Base-by-base conservation (phyloP, 2,797 vertebrate species). In the Sebastolobus altivelis region DNA sequence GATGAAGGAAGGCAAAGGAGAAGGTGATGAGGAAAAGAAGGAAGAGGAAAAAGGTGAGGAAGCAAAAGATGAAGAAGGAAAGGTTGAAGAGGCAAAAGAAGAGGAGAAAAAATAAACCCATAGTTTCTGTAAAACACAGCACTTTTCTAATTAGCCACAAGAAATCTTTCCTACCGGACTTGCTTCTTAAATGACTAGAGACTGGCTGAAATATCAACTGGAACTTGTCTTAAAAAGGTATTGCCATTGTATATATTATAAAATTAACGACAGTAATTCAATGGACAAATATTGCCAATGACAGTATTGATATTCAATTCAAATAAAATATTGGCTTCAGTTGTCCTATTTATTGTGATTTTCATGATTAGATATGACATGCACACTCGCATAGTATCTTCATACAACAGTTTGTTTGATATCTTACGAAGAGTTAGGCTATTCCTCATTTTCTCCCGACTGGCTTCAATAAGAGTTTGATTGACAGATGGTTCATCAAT, bases 61-160 rank as follows among this genome's bases (percentile, higher is more conserved):
- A 8, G 49, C 49, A 22, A 52, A 52, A 52, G 49, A 52, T 52
- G 49, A 22, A 52, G 20, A 22, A 52, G 49, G 18, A 52, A n/a
- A 52, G 9, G 49, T 4, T 54, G n/a, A 22, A 4, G 37, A 75
- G 5, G 35, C 8, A 25, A 27, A 90, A 40, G 63, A 72, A 2
- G 58, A 89, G 67, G 56, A 84, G 20, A 67, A 73, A 61, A 73
- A 89, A 74, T 83, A 80, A 87, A 58, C 2, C 5, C 9, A 38
- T 54, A 46, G 37, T 61, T 83, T 62, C 55, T 72, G 9, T 43
- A 65, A 79, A 62, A 63, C 25, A 67, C 7, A 63, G 61, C 52
- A 75, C 59, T 74, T 86, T 82, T 82, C 29, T 60, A 59, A 58
- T 33, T 80, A 82, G 46, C 22, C 65, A 65, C 35, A 40, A 52